Evolutionary conservation across 1,140 invertebrate species (phyloP), one percentile per base, ranked within the genome.

Genomic region (Sarcophaga peregrina): DNA sequence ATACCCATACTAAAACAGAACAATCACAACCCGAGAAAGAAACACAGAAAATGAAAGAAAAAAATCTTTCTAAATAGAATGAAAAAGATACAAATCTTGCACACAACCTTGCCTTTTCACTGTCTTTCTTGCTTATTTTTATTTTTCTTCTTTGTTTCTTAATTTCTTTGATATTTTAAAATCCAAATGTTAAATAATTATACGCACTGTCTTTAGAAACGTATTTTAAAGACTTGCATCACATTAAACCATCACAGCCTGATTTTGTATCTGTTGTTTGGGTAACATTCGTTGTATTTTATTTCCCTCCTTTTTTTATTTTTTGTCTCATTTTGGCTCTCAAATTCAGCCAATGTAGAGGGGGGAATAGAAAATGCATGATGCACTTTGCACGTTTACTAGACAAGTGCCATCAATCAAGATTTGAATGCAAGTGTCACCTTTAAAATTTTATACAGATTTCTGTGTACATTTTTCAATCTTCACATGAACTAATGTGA

Each of bases 371-470:
- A 8, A 50, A 78, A 52, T 78, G n/a, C 46, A 83, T 45, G 73
- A 83, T 82, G 73, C 83, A 82, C 83, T 83, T 83, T 78, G 80
- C 74, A 54, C 80, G 81, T 48, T 81, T 73, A 47, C 58, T 52
- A 81, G 83, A 83, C 80, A 83, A 76, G 80, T 83, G 83, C 20
- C 20, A 83, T 83, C 80, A 83, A 83, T 83, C 83, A 83, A 82
- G 83, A 83, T 83, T 76, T 48, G 45, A 37, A 37, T 80, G 82
- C 78, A 62, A 83, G 58, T 83, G 58, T 80, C 52, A 62, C 47
- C 62, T 58, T 58, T 58, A 58, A 58, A 58, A 37, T 58, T 13
- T 4, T 58, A n/a, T 58, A 7, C 15, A 58, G 62, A 25, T 20
- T 68, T 68, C n/a, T 68, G 17, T 25, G 8, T 20, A 8, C 7